Base-by-base conservation (phyloP, 2,888 invertebrate genomes). In the Eubasilissa splendida region DNA sequence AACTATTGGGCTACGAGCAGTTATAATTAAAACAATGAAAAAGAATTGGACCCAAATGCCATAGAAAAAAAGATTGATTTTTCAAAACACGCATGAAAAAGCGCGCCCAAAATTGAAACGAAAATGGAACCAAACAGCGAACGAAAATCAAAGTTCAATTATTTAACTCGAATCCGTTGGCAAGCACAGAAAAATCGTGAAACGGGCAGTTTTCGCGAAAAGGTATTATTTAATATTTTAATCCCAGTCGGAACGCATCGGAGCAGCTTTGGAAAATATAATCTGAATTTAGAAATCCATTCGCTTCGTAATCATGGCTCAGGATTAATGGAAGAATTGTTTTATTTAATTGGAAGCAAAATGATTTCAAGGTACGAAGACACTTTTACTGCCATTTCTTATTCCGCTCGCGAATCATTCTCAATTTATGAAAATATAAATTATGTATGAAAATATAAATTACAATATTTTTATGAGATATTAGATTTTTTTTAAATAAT, bases 151-250 rank as follows among this genome's bases (percentile, higher is more conserved):
- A 59, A 50, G 12, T 59, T 74, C 74, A n/a, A 74, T 59, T 74
- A 74, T 74, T 74, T 74, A 12, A 50, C 33, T 50, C 1, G 33
- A 56, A 74, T 58, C 12, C 59, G 74, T 74, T 74, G 74, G 74
- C 59, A 74, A 54, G 56, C 31, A 42, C 33, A 14, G 59, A 74
- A 74, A 59, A 74, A 74, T 74, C 59, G 12, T 31, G 22, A 4
- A 14, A 9, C 58, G 50, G n/a, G 59, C 22, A 42, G 42, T 74
- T 58, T 59, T 68, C 68, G n/a, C 0, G 8, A 66, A 9, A 68
- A 50, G 5, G 14, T 42, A 50, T 42, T 52, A 68, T 68, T 42
- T 14, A 12, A 11, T 52, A 68, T 50, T n/a, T 42, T n/a, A 42
- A n/a, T 68, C 1, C 14, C 33, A 52, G 50, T 31, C n/a, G 50